Conservation (phyloP, 2,797 vertebrate genomes). For the Cirrhinus mrigala region DNA sequence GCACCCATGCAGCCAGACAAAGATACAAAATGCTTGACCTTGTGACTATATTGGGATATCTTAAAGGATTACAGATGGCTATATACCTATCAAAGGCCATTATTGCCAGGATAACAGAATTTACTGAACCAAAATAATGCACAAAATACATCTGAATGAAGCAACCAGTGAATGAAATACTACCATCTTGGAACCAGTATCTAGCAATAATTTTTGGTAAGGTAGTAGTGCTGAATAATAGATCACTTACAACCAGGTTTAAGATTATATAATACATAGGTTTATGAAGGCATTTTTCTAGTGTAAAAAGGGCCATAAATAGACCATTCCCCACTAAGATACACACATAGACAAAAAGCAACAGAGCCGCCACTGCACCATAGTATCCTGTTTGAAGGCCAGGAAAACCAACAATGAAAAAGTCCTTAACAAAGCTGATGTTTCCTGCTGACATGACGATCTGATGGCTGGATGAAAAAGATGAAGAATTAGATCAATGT, state of each 20-base stretch:
- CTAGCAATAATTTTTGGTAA: slow-evolving; percentile 76
- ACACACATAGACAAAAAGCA: slow-evolving; percentile 69
- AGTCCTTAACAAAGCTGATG: slow-evolving; percentile 67
- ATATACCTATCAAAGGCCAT: slow-evolving; percentile 78
- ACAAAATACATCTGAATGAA: slow-evolving; percentile 77
- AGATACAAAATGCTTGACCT: no score
- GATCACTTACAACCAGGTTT: slow-evolving; percentile 69
- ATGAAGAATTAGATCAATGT: neutral
- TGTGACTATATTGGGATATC: slow-evolving; percentile 58
- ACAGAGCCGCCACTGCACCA: slow-evolving; percentile 57
- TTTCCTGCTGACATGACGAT: slow-evolving; percentile 60
- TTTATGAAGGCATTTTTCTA: slow-evolving; percentile 70
- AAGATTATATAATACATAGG: slow-evolving; percentile 73
- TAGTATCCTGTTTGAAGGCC: slow-evolving; percentile 70
- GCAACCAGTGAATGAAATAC: slow-evolving; percentile 71
- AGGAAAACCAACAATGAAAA: slow-evolving; percentile 77
- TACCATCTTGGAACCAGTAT: slow-evolving; percentile 74
- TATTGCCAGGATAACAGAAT: slow-evolving; percentile 67
- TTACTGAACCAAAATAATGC: slow-evolving; percentile 71
- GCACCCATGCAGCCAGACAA: no score
- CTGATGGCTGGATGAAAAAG: neutral
- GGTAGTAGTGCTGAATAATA: slow-evolving; percentile 75
- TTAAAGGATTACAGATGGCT: slow-evolving; percentile 73
- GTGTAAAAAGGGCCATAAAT: slow-evolving; percentile 67
- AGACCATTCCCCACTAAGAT: slow-evolving; percentile 70